phyloP scores from a whole-genome alignment of 92 coral and sea anemone species.

The Virgularia gustaviana region DNA sequence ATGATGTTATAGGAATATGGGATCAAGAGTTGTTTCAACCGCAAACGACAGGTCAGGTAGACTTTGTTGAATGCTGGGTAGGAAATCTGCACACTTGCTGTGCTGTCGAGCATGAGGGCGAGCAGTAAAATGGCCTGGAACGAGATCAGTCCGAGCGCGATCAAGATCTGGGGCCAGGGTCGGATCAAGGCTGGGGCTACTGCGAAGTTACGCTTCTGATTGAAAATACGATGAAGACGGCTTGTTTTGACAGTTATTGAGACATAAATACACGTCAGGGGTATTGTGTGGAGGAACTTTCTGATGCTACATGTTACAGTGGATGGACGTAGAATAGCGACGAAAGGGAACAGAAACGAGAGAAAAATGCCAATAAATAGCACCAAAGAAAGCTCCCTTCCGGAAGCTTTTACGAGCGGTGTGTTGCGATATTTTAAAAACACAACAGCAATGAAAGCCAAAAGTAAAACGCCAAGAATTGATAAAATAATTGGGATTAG shows the following conservation, averaged over 20 bases:
- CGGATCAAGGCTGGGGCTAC: background rate
- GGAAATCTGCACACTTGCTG: background rate
- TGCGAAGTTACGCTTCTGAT: background rate
- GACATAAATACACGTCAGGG: background rate
- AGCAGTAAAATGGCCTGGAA: conserved; percentile 15
- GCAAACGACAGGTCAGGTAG: background rate
- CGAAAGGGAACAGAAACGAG: conserved; percentile 10
- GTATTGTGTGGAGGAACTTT: background rate
- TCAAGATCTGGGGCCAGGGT: conserved; percentile 6
- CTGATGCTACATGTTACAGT: background rate
- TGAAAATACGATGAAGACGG: conserved; percentile 12
- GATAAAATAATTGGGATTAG: background rate
- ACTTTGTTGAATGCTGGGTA: background rate
- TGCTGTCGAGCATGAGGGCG: background rate
- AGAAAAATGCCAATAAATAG: background rate
- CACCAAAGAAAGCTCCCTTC: conserved; percentile 11
- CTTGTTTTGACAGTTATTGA: conserved; percentile 4
- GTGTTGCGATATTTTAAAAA: conserved; percentile 5
- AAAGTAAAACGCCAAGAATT: background rate
- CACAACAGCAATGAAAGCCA: background rate
- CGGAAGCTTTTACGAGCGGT: conserved; percentile 12
- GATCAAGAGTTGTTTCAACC: background rate
- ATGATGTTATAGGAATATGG: conserved; percentile 8
- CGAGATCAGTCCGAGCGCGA: conserved; percentile 9
- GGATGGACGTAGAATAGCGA: background rate